phyloP scores from a whole-genome alignment of 2,797 vertebrate species.

The Phrynocephalus forsythii region DNA sequence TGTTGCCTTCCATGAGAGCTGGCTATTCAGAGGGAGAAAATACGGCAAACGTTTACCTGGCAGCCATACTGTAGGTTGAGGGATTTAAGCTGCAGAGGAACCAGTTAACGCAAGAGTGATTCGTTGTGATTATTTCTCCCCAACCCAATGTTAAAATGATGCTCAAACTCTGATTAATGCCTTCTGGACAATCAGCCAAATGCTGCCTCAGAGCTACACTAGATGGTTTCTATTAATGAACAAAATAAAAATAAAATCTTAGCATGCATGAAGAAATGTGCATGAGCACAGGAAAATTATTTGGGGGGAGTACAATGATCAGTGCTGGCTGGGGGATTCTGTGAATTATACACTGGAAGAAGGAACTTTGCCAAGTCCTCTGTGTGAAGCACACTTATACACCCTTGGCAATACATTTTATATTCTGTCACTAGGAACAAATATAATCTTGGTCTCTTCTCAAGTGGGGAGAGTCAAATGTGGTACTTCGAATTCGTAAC shows the following conservation, averaged over 20 bases:
- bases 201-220: background rate
- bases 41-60: constrained; percentile 8
- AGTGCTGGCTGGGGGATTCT: background rate
- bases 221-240: background rate
- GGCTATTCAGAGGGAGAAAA: constrained; percentile 11
- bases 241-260: background rate
- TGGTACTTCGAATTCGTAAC: too few species aligned
- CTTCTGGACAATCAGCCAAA: background rate
- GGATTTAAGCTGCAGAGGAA: background rate
- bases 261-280: background rate
- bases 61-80: background rate
- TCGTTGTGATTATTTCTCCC: background rate
- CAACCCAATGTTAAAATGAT: background rate
- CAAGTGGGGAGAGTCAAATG: too few species aligned
- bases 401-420: background rate
- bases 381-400: background rate
- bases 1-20: background rate
- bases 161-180: background rate
- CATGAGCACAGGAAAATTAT: too few species aligned
- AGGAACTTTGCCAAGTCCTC: too few species aligned
- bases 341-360: too few species aligned
- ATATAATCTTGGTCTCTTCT: too few species aligned
- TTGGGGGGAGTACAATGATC: too few species aligned
- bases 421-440: too few species aligned
- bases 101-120: background rate